Evolutionary conservation across 2,797 vertebrate species (phyloP).

Genomic region (Channallabes apus): DNA sequence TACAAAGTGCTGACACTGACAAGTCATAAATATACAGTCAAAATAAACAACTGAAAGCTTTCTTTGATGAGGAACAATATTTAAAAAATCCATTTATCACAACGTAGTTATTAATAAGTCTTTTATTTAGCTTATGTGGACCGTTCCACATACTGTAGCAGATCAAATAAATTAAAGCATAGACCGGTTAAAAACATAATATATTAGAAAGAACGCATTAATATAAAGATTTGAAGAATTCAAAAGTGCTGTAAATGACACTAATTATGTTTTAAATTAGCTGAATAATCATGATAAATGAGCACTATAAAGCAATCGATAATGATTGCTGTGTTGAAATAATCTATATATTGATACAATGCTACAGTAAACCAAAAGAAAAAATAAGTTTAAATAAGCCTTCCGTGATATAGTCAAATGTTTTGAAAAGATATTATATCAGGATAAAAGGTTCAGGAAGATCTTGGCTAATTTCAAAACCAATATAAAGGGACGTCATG

Average conservation of each 20-base stretch:
- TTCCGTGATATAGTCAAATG: not conserved
- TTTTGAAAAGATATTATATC: not conserved
- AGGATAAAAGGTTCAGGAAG: not conserved
- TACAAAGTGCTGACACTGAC: not conserved
- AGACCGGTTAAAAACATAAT: not conserved
- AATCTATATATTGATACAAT: not conserved
- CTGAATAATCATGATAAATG: too few relatives aligned
- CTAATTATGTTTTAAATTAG: not conserved
- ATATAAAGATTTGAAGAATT: not conserved
- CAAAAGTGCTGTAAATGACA: not conserved
- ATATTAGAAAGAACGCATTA: not conserved
- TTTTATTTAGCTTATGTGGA: not conserved
- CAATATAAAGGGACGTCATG: conserved; percentile 16
- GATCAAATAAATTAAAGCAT: not conserved
- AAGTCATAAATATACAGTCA: not conserved
- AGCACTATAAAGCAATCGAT: not conserved
- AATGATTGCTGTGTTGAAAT: not conserved
- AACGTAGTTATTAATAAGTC: not conserved
- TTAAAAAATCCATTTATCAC: not conserved
- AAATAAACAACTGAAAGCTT: not conserved
- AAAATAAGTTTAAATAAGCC: not conserved
- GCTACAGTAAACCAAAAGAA: not conserved
- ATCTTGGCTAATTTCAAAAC: conserved; percentile 33
- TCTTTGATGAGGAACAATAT: too few relatives aligned
- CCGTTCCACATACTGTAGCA: not conserved